A percentile compares a stretch with the other conserved stretches of the same genome.
These are phyloP conservation scores for Equus przewalskii DNA, from an alignment of 2,113 vertebrate genomes.

Conservation along the genomic window DNA sequence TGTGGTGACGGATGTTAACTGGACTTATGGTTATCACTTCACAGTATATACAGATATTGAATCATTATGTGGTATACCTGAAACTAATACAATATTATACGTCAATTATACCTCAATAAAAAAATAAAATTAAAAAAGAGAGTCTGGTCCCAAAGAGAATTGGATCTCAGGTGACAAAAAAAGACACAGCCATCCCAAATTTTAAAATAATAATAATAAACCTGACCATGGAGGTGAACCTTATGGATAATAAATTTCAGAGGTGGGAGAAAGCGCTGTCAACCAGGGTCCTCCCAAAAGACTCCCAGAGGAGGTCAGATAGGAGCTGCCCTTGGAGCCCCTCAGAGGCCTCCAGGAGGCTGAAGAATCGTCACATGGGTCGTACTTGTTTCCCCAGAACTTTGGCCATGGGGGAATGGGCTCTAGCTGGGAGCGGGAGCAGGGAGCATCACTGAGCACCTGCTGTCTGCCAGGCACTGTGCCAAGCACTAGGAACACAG, in stretches of 20 bases:
- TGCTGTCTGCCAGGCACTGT: neutral
- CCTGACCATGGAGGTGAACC: neutral
- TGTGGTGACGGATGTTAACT: too few species aligned
- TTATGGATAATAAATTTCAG: neutral
- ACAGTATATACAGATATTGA: too few species aligned
- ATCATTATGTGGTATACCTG: too few species aligned
- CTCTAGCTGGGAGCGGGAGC: neutral
- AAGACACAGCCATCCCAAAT: neutral
- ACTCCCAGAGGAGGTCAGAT: neutral
- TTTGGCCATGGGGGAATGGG: rapidly evolving
- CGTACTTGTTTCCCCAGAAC: neutral
- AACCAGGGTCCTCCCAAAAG: neutral
- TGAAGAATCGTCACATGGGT: rapidly evolving
- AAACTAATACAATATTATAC: too few species aligned
- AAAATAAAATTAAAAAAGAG: too few species aligned
- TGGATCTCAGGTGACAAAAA: neutral
- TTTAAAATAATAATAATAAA: neutral
- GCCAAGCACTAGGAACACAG: neutral
- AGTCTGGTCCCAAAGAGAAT: neutral
- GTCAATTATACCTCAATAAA: too few species aligned
- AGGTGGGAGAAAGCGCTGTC: neutral
- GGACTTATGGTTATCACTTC: too few species aligned
- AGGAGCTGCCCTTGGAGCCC: neutral
- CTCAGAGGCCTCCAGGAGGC: neutral
- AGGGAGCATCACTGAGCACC: neutral